Base-by-base conservation (phyloP, 2,888 invertebrate species). In the Trachelus stipa region DNA sequence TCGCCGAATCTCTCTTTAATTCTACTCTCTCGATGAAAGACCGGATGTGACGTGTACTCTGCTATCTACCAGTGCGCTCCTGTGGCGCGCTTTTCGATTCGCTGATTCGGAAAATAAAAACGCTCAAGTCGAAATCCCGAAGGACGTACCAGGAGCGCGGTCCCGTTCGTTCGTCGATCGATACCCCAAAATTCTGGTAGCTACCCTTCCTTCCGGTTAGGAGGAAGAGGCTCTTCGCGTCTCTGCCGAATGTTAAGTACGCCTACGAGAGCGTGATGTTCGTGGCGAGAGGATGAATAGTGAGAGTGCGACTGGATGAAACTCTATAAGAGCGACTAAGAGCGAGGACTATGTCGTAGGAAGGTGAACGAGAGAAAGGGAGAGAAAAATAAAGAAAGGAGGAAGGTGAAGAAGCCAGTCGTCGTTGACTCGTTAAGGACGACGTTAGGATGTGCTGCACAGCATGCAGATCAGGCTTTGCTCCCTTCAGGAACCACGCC, bases 391-490 rank as follows among this genome's bases (percentile, higher is more conserved):
- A n/a, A 76, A 76, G 68, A 30, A 68, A 79, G 69, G 76, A 23
- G 73, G 4, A 73, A 79, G 73, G 74, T 73, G 79, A 79, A 30
- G 37, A 40, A 35, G 35, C 68, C 33, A 74, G 77, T 86, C 87
- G 86, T 89, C 88, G 87, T 85, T 85, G 87, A 87, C 88, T 56
- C 89, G 89, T 90, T 90, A 88, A 85, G 81, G 84, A 79, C 86
- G 86, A 88, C 86, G 87, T 87, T 87, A 86, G 86, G 85, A 85
- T 83, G 85, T 79, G 84, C 82, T 78, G 84, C 82, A 79, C 85
- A 82, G 89, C 87, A 89, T 89, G 88, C 86, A 88, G 88, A 90
- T 88, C 87, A 88, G 88, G 84, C 81, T 79, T 68, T 73, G 81
- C 80, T 81, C 77, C 79, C 80, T 80, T 76, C 73, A 69, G 73